phyloP scores from a whole-genome alignment of 2,113 vertebrate genomes.

The Spea bombifrons region DNA sequence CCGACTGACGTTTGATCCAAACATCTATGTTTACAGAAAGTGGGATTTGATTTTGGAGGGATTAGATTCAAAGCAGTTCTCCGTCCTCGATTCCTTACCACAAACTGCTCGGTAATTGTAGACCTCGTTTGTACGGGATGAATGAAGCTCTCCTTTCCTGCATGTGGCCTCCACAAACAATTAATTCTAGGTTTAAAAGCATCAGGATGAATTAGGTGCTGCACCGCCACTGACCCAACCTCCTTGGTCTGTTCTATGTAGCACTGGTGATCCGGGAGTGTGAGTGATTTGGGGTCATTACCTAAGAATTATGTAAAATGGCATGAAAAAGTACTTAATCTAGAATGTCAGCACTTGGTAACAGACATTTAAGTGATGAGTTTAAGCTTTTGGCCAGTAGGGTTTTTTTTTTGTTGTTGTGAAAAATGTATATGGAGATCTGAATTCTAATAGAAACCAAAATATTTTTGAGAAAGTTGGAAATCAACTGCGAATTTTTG shows the following conservation, averaged over 20 bases:
- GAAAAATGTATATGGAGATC: neutral
- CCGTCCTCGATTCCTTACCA: slow-evolving; percentile 27
- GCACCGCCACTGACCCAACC: neutral
- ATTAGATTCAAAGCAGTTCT: slow-evolving; percentile 40
- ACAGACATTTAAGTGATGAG: neutral
- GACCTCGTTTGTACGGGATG: neutral
- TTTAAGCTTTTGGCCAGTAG: neutral
- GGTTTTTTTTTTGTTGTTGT: neutral
- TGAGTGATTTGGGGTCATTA: neutral
- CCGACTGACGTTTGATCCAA: slow-evolving; percentile 32
- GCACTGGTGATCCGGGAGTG: neutral
- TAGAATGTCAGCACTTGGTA: neutral
- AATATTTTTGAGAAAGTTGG: no score
- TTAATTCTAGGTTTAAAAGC: slow-evolving; percentile 7
- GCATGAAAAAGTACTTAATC: neutral
- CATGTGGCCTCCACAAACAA: neutral
- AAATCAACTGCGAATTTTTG: no score
- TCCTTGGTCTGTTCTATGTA: neutral
- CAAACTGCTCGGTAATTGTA: slow-evolving; percentile 32
- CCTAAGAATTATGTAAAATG: neutral
- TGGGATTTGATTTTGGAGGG: slow-evolving; percentile 23
- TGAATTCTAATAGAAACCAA: neutral
- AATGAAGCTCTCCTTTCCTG: slow-evolving; percentile 16
- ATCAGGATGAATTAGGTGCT: slow-evolving; percentile 20
- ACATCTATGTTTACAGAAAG: slow-evolving; percentile 42